Percentiles rank a stretch among this genome's conserved stretches.
Evolutionary conservation across 2,797 vertebrate species (phyloP).

Genomic region (Echeneis naucrates): DNA sequence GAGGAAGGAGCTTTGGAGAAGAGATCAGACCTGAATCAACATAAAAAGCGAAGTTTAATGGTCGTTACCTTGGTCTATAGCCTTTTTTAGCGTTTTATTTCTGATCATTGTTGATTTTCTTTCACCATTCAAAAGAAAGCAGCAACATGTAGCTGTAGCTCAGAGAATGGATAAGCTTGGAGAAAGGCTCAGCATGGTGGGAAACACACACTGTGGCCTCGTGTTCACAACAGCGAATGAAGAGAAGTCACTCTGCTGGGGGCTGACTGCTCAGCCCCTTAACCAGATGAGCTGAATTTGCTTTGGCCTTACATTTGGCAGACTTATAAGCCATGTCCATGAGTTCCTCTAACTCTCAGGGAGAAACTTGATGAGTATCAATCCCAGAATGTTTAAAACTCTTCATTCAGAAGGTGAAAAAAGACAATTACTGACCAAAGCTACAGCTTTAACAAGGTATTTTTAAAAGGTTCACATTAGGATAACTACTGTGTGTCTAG

Average conservation of each 20-base stretch:
- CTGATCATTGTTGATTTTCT: no score
- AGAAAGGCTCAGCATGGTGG: neutral
- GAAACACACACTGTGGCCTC: no score
- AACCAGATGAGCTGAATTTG: neutral
- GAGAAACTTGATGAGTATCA: neutral
- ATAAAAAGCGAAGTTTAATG: no score
- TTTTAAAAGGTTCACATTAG: conserved; percentile 3
- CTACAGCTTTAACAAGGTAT: neutral
- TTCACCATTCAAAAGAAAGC: no score
- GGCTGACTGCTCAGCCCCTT: neutral
- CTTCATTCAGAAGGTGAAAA: conserved; percentile 8
- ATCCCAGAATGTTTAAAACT: neutral
- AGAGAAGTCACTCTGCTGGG: neutral
- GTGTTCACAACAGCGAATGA: neutral
- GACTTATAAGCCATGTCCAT: neutral
- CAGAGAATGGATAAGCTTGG: neutral
- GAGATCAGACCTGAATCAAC: no score
- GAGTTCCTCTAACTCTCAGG: neutral
- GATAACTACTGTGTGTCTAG: conserved; percentile 4
- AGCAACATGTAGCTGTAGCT: neutral
- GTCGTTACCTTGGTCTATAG: no score
- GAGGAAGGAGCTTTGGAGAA: no score
- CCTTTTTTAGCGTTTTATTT: no score
- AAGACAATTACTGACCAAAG: conserved; percentile 5
- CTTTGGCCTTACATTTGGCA: neutral